Base-by-base conservation (phyloP, 1,140 invertebrate species). In the Neodiprion pinetum region DNA sequence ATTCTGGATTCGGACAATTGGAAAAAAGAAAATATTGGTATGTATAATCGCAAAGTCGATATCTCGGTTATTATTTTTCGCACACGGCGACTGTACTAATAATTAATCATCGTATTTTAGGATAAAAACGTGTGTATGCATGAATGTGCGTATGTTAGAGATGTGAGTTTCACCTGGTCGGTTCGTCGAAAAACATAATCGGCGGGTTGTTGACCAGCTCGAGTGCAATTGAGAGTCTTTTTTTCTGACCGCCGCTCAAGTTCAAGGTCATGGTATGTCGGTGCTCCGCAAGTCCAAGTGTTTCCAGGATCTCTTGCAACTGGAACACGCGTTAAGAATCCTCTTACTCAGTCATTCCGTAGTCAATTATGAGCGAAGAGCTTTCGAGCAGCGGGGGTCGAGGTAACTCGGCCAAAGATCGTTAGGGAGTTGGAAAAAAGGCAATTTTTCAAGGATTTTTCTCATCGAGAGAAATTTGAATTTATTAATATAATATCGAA, bases 111-210 rank as follows among this genome's bases (percentile, higher is more conserved):
- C 1, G 5, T 40, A 40, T 40, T 40, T 40, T 1, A 61, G 10
- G 53, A 61, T 61, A 61, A 1, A 61, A 61, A 61, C 53, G 53
- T 61, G 10, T 61, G 53, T 1, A 11, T 61, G 53, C 53, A 61
- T 61, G n/a, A n/a, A 61, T 11, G n/a, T 61, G 5, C 5, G 5
- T 40, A 40, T 40, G 5, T 5, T 4, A 40, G 28, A 40, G 28
- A 40, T 40, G 28, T 40, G 28, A 40, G 14, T 74, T 40, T 85
- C 77, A 91, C 93, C 93, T 95, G 0, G 97, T 99, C 0, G 97
- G 97, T 85, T 99, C 97, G 85, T 99, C 98, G 84, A 99, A 98
- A 87, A 99, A 99, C 96, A 99, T 98, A 73, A 99, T 94, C 1
- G 95, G 94, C 23, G 98, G 98, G 88, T 99, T 99, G 87, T 97